A percentile compares a stretch with the other conserved stretches of the same genome.
Evolutionary conservation across 2,888 invertebrate species (phyloP).

Genomic region (Fragum sueziense): DNA sequence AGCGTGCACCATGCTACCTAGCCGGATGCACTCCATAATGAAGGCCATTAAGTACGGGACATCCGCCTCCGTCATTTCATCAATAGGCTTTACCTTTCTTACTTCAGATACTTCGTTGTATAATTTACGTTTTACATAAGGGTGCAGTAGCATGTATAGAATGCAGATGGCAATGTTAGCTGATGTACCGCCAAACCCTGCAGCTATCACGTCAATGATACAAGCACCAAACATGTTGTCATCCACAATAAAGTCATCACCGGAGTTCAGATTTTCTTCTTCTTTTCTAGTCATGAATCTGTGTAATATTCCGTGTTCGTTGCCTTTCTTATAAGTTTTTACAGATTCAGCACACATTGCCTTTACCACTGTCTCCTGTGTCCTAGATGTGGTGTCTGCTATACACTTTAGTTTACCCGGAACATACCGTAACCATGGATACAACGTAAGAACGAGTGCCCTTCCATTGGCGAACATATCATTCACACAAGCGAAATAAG

Average conservation of each 20-base stretch:
- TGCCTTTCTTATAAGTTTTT: neutral
- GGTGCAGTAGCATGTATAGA: conserved; percentile 5
- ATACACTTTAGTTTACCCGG: neutral
- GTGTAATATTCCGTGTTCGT: conserved; percentile 11
- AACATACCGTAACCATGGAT: conserved; percentile 5
- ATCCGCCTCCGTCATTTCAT: neutral
- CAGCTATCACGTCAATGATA: neutral
- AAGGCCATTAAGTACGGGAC: neutral
- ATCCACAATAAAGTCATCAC: neutral
- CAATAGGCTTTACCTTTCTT: neutral
- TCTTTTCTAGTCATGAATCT: neutral
- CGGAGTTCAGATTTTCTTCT: neutral
- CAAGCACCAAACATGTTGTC: conserved; percentile 2
- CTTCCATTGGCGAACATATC: conserved; percentile 5
- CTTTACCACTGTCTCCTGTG: neutral
- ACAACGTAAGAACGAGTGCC: neutral
- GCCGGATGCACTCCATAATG: conserved; percentile 8
- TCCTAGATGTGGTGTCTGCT: neutral
- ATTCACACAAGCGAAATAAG: neutral
- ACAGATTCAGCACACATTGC: neutral
- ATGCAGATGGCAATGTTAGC: neutral
- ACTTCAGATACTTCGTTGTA: neutral
- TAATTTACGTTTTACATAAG: neutral
- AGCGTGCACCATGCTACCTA: neutral
- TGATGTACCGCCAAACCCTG: neutral